These are phyloP conservation scores for Mythimna ferrago DNA, from an alignment of 2,888 invertebrate genomes.

Conservation along the genomic window DNA sequence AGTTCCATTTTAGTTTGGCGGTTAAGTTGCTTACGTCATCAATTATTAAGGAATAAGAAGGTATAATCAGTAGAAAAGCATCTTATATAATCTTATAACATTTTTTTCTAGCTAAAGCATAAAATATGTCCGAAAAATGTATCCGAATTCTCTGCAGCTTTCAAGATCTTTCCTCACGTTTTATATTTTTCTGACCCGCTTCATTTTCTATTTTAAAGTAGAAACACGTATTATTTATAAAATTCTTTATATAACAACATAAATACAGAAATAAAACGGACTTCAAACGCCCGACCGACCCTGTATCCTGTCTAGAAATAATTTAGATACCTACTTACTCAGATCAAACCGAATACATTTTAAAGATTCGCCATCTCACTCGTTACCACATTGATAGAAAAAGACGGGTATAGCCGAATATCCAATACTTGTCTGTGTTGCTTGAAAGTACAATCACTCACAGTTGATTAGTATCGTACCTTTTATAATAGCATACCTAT, in stretches of 20 bases:
- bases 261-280: conserved; percentile 53
- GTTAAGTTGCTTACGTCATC: too few relatives aligned
- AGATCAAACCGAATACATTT: conserved; percentile 56
- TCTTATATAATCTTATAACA: background rate
- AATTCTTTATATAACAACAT: conserved; percentile 42
- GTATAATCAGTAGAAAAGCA: background rate
- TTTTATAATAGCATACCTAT: background rate
- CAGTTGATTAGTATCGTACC: background rate
- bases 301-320: conserved; percentile 63
- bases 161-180: background rate
- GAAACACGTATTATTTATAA: conserved; percentile 23
- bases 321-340: conserved; percentile 55
- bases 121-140: background rate
- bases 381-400: conserved; percentile 50
- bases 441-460: conserved; percentile 50
- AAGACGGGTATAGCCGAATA: conserved; percentile 46
- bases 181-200: background rate
- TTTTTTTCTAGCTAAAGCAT: too few relatives aligned
- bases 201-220: conserved; percentile 16
- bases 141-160: background rate
- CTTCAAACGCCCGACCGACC: conserved; percentile 54
- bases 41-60: background rate
- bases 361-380: conserved; percentile 50
- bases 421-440: conserved; percentile 42
- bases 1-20: too few relatives aligned